Conservation (phyloP, 2,888 invertebrate genomes). For the Temnothorax unifasciatus region DNA sequence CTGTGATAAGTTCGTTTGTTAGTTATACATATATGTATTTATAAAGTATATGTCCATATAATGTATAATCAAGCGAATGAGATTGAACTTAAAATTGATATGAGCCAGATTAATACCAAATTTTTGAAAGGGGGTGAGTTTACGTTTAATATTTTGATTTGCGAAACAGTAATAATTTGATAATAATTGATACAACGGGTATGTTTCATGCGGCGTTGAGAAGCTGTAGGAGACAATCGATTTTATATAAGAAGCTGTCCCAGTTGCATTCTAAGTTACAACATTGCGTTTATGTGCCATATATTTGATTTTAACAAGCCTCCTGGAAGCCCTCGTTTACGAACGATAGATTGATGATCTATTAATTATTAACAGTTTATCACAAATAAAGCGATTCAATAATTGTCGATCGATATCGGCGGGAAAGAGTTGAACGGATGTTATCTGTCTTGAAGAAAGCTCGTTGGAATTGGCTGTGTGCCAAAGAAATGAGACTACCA, state of each 20-base stretch:
- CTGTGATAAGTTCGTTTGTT: not conserved
- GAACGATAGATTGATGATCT: slow-evolving; percentile 6
- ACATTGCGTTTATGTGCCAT: not conserved
- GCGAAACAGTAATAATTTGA: slow-evolving; percentile 26
- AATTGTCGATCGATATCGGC: slow-evolving; percentile 7
- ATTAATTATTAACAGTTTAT: slow-evolving; percentile 18
- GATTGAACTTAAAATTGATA: not conserved
- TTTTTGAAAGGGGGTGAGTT: not conserved
- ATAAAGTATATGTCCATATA: not conserved
- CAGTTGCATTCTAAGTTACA: slow-evolving; percentile 27
- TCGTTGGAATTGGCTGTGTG: slow-evolving; percentile 21
- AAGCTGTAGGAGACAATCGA: slow-evolving; percentile 15
- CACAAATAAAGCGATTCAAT: slow-evolving; percentile 20
- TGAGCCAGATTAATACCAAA: not conserved
- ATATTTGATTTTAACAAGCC: not conserved
- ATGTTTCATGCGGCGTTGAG: slow-evolving; percentile 5
- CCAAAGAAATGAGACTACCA: slow-evolving; percentile 24
- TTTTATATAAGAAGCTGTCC: slow-evolving; percentile 27
- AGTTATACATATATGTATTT: too few relatives aligned
- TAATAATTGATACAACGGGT: slow-evolving; percentile 1
- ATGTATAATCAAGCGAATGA: not conserved
- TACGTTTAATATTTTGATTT: not conserved
- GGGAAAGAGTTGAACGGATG: not conserved
- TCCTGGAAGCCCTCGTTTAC: not conserved
- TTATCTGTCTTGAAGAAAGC: slow-evolving; percentile 30